phyloP scores from a whole-genome alignment of 2,888 invertebrate genomes.

The Mechanitis mazaeus region DNA sequence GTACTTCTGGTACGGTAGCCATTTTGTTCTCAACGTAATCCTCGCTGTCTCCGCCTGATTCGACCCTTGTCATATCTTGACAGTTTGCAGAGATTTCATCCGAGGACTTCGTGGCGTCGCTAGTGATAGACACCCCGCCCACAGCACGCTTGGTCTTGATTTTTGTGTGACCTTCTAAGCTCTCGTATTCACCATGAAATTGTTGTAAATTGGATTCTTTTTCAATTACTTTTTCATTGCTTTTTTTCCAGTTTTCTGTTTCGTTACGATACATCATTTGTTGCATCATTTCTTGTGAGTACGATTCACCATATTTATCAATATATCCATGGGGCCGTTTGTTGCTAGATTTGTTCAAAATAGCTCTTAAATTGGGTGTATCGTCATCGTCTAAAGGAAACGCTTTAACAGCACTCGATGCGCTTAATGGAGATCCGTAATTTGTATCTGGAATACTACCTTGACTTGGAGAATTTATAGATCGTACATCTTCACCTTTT shows the following conservation, averaged over 20 bases:
- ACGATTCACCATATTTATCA: constrained; percentile 47
- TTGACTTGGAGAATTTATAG: constrained; percentile 58
- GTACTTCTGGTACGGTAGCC: constrained; percentile 58
- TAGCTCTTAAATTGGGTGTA: constrained; percentile 77
- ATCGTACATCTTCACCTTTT: constrained; percentile 47
- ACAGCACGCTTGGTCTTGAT: constrained; percentile 53
- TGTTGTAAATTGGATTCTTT: constrained; percentile 64
- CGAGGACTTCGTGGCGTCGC: constrained; percentile 61
- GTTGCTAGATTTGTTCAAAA: constrained; percentile 62
- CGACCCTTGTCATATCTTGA: constrained; percentile 69
- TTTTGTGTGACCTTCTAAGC: constrained; percentile 53
- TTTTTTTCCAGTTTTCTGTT: constrained; percentile 57
- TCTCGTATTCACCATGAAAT: constrained; percentile 67
- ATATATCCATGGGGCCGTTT: constrained; percentile 51
- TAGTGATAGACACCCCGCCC: constrained; percentile 52
- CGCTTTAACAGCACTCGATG: constrained; percentile 49
- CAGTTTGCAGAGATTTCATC: constrained; percentile 53
- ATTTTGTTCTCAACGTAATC: constrained; percentile 67
- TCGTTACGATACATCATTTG: constrained; percentile 50
- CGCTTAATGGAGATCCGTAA: constrained; percentile 62
- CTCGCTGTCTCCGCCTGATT: constrained; percentile 65
- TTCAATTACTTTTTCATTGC: constrained; percentile 43
- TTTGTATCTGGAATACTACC: constrained; percentile 56
- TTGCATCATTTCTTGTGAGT: constrained; percentile 49
- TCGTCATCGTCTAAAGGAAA: constrained; percentile 55